Evolutionary conservation across 2,888 invertebrate species (phyloP), one percentile per base, ranked within the genome.

Genomic region (Pegoplata infirma): DNA sequence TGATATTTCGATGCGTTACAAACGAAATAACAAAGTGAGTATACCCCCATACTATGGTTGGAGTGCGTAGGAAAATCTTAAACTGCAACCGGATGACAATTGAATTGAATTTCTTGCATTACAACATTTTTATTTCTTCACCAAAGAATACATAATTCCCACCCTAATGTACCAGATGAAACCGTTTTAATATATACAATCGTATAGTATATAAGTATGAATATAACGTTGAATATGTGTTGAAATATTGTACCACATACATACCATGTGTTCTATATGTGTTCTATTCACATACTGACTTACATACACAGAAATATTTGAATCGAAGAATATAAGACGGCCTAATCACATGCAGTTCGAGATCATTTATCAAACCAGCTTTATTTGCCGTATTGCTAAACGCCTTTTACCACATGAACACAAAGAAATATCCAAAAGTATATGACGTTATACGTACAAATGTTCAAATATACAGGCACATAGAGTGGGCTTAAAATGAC

Each of bases 311-410:
- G 14, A 23, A 12, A 23, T 14, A 23, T 59, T 28, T 44, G 17
- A 61, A 16, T 46, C 17, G n/a, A 25, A 14, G 53, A 53, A 53
- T 55, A 40, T 28, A 67, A 10, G 66, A 67, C 19, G 47, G 36
- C 46, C 74, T 67, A 67, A 74, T 74, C 74, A 67, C 59, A 74
- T 67, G 40, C 74, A 74, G 67, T 55, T 74, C 59, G 23, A 61
- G 67, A 67, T 74, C 67, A 67, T 74, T 74, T 67, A 74, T 74
- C 74, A 74, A 74, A 74, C 59, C 74, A 61, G 61, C 36, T 61
- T 74, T 74, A 67, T 67, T 74, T 61, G 46, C 55, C 55, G 55
- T 67, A 67, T 55, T 61, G 51, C 59, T 67, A 61, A n/a, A 61
- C 32, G 53, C 59, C 67, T 53, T 47, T 12, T 67, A 40, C 46